These are phyloP conservation scores for Pygoscelis adeliae DNA, from an alignment of 2,113 vertebrate genomes.

Conservation along the genomic window DNA sequence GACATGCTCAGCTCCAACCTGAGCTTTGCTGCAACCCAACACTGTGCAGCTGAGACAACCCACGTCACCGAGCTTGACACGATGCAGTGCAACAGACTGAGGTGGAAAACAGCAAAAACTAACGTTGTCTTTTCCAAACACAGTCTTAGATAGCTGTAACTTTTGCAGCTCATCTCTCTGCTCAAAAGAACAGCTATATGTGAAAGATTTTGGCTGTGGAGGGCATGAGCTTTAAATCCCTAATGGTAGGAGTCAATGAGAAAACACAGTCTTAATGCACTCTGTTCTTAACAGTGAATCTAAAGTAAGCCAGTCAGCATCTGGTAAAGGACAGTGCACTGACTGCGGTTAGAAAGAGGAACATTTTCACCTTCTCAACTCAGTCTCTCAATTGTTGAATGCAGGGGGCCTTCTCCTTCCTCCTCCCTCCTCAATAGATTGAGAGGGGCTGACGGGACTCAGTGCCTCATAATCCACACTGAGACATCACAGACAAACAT, in stretches of 20 bases:
- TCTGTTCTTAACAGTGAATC: background rate
- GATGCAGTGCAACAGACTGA: background rate
- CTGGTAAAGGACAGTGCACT: background rate
- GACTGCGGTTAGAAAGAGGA: background rate
- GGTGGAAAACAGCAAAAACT: background rate
- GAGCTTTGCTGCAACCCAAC: background rate
- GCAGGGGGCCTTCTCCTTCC: background rate
- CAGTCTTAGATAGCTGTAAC: background rate
- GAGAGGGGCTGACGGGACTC: background rate
- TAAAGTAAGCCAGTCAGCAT: background rate
- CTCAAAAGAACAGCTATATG: background rate
- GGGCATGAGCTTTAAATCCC: background rate
- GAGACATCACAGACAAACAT: background rate
- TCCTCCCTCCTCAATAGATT: background rate
- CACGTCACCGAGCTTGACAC: fast-evolving
- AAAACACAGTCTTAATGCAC: background rate
- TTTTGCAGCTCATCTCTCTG: background rate
- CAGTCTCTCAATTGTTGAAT: background rate
- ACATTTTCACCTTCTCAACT: background rate
- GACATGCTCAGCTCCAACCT: background rate
- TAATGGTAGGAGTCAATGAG: background rate
- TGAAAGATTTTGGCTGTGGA: background rate
- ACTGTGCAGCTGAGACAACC: background rate
- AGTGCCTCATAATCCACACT: background rate
- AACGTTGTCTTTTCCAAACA: background rate